These are phyloP conservation scores for Gallinago nigripennis DNA, from an alignment of 2,797 vertebrate species.

Conservation along the genomic window DNA sequence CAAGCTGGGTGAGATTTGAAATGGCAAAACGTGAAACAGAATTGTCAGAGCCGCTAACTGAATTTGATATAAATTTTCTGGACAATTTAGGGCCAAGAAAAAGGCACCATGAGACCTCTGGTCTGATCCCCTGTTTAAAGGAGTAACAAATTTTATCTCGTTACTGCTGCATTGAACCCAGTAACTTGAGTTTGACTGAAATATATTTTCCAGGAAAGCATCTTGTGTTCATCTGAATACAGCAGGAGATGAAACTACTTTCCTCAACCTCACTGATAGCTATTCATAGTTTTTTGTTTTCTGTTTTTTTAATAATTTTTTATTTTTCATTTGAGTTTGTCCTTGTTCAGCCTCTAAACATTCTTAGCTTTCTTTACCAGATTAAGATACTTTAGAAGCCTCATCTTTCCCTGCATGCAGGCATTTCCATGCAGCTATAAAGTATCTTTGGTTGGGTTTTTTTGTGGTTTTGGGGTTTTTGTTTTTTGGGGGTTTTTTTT, in stretches of 20 bases:
- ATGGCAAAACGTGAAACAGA: background rate
- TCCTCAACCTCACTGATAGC: background rate
- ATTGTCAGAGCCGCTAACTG: background rate
- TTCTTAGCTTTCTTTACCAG: background rate
- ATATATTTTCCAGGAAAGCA: background rate
- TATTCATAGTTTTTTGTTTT: background rate
- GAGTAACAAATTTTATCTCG: background rate
- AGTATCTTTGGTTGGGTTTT: accelerated
- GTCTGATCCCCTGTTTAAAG: background rate
- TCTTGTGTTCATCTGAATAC: background rate
- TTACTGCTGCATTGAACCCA: background rate
- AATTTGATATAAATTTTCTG: background rate
- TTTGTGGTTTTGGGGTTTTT: too few relatives aligned
- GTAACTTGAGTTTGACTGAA: background rate
- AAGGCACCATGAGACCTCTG: background rate
- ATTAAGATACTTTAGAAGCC: background rate
- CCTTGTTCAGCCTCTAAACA: background rate
- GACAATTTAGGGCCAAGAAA: background rate
- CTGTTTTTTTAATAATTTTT: background rate
- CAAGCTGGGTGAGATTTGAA: background rate
- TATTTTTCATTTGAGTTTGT: background rate
- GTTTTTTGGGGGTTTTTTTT: too few relatives aligned
- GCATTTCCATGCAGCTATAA: background rate
- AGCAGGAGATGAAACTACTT: background rate
- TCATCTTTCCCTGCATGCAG: background rate